A percentile compares a stretch with the other conserved stretches of the same genome.
Conservation (phyloP, 2,113 vertebrate species). For the Campylomormyrus tamandua region DNA sequence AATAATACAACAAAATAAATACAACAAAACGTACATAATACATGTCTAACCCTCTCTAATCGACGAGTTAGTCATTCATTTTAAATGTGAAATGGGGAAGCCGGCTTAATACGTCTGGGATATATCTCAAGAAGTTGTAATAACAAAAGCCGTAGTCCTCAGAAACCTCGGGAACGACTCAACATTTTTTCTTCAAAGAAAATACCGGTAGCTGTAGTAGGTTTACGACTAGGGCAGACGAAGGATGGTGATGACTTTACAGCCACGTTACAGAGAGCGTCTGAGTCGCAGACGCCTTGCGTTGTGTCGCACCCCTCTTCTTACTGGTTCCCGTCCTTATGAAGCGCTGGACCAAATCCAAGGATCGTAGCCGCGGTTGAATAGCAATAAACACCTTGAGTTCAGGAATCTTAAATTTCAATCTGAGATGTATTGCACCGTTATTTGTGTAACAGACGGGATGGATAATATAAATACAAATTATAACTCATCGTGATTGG, state of each 20-base stretch:
- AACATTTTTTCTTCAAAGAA: background rate
- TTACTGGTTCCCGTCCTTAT: background rate
- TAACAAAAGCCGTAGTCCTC: background rate
- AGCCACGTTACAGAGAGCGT: background rate
- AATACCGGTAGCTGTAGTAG: background rate
- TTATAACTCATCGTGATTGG: background rate
- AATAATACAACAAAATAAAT: constrained; percentile 43
- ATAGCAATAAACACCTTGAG: background rate
- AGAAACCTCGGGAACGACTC: background rate
- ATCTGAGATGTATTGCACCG: background rate
- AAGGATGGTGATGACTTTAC: background rate
- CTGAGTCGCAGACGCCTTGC: background rate
- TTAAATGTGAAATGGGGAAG: constrained; percentile 50
- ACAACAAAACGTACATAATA: constrained; percentile 63
- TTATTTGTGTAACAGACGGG: background rate
- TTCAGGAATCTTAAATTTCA: background rate
- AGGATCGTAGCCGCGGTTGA: background rate
- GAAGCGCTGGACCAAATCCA: background rate
- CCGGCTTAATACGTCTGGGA: constrained; percentile 42
- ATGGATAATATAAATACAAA: background rate
- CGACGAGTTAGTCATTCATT: constrained; percentile 63
- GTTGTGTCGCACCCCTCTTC: background rate
- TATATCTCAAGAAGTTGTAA: constrained; percentile 20
- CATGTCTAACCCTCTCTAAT: constrained; percentile 6
- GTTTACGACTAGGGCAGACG: background rate